phyloP scores from a whole-genome alignment of 2,113 vertebrate genomes.

The Nibea coibor region DNA sequence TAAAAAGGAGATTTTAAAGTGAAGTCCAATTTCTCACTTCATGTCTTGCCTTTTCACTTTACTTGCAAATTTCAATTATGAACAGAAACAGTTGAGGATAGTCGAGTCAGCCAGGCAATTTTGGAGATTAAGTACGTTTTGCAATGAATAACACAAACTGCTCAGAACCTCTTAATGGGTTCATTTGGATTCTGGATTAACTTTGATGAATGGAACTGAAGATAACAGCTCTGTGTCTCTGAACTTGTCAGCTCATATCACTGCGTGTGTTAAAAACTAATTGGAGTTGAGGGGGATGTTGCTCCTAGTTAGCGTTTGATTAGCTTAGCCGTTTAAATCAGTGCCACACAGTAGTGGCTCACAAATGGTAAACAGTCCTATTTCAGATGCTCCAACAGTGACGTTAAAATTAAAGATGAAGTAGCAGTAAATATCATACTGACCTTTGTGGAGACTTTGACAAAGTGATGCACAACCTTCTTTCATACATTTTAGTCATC shows the following conservation, averaged over 20 bases:
- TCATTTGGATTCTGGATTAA: conserved; percentile 21
- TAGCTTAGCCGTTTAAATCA: neutral
- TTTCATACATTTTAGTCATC: too few species aligned
- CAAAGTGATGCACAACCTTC: neutral
- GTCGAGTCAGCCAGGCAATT: neutral
- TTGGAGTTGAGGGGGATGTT: neutral
- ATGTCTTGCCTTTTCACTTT: neutral
- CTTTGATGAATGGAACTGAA: neutral
- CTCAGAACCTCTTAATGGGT: neutral
- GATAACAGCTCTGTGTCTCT: neutral
- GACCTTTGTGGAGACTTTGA: neutral
- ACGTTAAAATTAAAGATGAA: neutral
- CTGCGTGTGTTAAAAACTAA: neutral
- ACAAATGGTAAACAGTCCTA: neutral
- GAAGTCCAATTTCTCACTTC: neutral
- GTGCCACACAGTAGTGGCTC: neutral
- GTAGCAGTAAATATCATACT: too few species aligned
- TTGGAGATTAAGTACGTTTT: conserved; percentile 5
- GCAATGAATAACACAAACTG: neutral
- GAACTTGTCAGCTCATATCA: neutral
- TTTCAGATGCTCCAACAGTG: neutral
- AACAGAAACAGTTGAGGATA: neutral
- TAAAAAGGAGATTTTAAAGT: neutral
- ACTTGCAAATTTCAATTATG: neutral
- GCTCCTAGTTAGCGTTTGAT: neutral